Evolutionary conservation across 23 tunicate genomes (phyloP), one percentile per base, ranked within the genome.

Genomic region (Ascidia mentula): DNA sequence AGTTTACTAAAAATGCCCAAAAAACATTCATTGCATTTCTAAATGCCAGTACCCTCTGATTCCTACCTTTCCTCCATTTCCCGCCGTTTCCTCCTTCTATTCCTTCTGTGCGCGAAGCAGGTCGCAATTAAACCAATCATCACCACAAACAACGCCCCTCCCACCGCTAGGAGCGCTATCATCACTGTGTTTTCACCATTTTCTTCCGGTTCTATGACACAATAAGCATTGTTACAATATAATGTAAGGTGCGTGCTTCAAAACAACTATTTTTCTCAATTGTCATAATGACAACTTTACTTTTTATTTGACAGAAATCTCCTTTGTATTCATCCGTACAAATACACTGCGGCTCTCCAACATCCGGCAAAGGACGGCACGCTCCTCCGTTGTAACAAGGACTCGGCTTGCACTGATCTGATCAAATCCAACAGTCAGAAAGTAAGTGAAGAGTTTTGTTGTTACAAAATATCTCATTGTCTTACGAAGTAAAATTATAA

Each of bases 331-430:
- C 82, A 37, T 69, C 53, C 39, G 77, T 33, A 72, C 89, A 85
- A 15, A 15, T 32, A 46, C 89, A 85, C 0, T 32, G 17, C 3
- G 76, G 76, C 0, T 34, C 34, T 5, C 78, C 82, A 7, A 77
- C 81, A 20, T 60, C 69, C 9, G 36, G 24, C 4, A 20, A 12
- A 18, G 84, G 59, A 20, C 36, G 76, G 59, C 96, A 90, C 22
- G 18, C 32, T 34, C 82, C 96, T 18, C 86, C 85, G 73, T 90
- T 85, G 28, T 36, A 72, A 75, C 96, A 90, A 3, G 88, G 86
- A 60, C 80, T 80, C 18, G 82, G 75, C n/a, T 59, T 37, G 84
- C 93, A 88, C 34, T 82, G 93, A 53, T 77, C 93, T 88, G 79
- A 38, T 37, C 4, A 34, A 70, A 70, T 6, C 18, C 31, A 28